Conservation (phyloP, 1,140 invertebrate genomes). For the Dryas iulia region DNA sequence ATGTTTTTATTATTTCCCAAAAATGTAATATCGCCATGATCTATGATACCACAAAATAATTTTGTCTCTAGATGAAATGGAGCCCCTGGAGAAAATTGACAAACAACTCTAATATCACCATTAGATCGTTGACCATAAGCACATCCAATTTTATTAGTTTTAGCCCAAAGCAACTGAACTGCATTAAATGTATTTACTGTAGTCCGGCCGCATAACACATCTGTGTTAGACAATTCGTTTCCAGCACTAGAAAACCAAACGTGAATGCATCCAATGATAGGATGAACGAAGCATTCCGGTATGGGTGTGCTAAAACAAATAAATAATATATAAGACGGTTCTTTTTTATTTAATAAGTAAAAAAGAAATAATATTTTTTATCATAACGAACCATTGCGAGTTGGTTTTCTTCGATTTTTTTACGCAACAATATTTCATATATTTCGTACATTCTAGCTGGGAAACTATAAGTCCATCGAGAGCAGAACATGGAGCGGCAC, state of each 20-base stretch:
- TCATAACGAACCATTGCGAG: constrained; percentile 43
- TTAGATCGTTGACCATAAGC: constrained; percentile 48
- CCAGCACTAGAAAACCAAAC: constrained; percentile 63
- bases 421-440: constrained; percentile 51
- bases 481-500: constrained; percentile 59
- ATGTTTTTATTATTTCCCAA: constrained; percentile 31
- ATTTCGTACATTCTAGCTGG: constrained; percentile 67
- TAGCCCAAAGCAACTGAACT: constrained; percentile 63
- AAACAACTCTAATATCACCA: constrained; percentile 62
- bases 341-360: too few relatives aligned
- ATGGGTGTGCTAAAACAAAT: constrained; percentile 50
- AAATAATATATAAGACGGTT: not conserved
- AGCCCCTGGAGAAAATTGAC: constrained; percentile 66
- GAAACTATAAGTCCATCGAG: constrained; percentile 51
- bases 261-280: constrained; percentile 63
- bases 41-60: constrained; percentile 62
- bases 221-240: constrained; percentile 39
- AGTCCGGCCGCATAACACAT: constrained; percentile 59
- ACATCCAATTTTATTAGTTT: constrained; percentile 66
- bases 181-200: constrained; percentile 49
- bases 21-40: constrained; percentile 34
- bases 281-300: constrained; percentile 56
- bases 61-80: constrained; percentile 53
- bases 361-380: not conserved
- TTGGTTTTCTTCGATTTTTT: constrained; percentile 18